phyloP scores from a whole-genome alignment of 2,797 vertebrate genomes.

The Phrynocephalus vlangalii region DNA sequence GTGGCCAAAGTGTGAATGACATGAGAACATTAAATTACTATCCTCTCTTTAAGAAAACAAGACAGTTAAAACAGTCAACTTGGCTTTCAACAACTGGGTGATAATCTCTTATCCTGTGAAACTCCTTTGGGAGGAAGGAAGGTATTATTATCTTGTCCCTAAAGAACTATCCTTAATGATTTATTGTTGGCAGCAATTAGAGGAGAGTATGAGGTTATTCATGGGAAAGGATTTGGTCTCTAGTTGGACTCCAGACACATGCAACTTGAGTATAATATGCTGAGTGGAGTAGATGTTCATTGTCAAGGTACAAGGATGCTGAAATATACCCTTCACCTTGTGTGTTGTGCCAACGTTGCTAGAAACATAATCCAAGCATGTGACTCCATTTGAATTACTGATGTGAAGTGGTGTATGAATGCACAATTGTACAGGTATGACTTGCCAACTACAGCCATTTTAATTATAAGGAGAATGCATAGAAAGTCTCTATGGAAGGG shows the following conservation, averaged over 20 bases:
- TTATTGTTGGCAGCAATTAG: conserved; percentile 21
- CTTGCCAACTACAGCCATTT: background rate
- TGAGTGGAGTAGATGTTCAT: background rate
- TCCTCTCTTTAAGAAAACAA: conserved; percentile 4
- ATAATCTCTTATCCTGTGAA: conserved; percentile 6
- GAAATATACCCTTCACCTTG: background rate
- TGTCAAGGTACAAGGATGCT: background rate
- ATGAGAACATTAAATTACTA: conserved; percentile 19
- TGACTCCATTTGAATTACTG: background rate
- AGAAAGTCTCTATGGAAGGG: background rate
- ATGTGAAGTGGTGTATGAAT: background rate
- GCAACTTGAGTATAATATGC: background rate
- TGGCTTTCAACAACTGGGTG: conserved; percentile 6
- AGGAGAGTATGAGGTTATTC: background rate
- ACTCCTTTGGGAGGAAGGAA: conserved; percentile 10
- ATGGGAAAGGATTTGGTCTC: background rate
- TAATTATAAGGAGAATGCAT: background rate
- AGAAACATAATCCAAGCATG: background rate
- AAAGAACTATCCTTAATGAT: conserved; percentile 9
- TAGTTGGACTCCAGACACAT: background rate
- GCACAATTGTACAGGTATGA: background rate
- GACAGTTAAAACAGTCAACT: background rate
- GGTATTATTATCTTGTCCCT: conserved; percentile 20
- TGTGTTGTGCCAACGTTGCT: background rate
- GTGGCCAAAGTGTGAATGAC: conserved; percentile 13